Base-by-base conservation (phyloP, 2,888 invertebrate species). In the Arge pagana region DNA sequence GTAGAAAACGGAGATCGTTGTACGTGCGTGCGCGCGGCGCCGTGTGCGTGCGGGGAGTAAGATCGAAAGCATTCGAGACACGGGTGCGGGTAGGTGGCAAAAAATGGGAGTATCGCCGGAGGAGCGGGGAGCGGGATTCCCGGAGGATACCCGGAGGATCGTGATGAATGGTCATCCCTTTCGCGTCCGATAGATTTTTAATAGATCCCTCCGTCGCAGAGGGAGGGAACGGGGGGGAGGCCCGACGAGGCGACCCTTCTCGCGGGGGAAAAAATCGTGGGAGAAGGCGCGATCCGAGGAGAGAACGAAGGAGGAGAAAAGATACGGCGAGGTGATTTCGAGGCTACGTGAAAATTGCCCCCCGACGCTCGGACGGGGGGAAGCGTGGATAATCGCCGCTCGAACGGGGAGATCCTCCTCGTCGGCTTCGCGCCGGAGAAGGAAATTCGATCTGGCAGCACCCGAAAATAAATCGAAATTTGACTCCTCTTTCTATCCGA, bases 121-220 rank as follows among this genome's bases (percentile, higher is more conserved):
- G 45, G 45, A 35, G 45, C 35, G 45, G 45, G 15, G n/a, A 18
- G 33, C 23, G 33, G 33, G n/a, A 33, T 42, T 42, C 19, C 28
- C 3, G 13, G 13, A n/a, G n/a, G n/a, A n/a, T n/a, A n/a, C n/a
- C n/a, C n/a, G n/a, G n/a, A n/a, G n/a, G n/a, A n/a, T n/a, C 11
- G 33, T 45, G 45, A 45, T 45, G 28, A 33, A 45, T 45, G 45
- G 45, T 33, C 45, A 45, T 45, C 45, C 33, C 33, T n/a, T n/a
- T 45, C 45, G 15, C 21, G 33, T 16, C 21, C 10, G 33, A 33
- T 45, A 31, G 45, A 33, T 45, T 45, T 33, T 33, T 45, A 45
- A 45, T 45, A 15, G 45, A 45, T 23, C 45, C 18, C 24, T 16
- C 21, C 45, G 33, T n/a, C n/a, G n/a, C n/a, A n/a, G n/a, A n/a